Percentiles rank a stretch among this genome's conserved stretches.
phyloP scores from a whole-genome alignment of 2,797 vertebrate genomes.

The Cottoperca gobio region DNA sequence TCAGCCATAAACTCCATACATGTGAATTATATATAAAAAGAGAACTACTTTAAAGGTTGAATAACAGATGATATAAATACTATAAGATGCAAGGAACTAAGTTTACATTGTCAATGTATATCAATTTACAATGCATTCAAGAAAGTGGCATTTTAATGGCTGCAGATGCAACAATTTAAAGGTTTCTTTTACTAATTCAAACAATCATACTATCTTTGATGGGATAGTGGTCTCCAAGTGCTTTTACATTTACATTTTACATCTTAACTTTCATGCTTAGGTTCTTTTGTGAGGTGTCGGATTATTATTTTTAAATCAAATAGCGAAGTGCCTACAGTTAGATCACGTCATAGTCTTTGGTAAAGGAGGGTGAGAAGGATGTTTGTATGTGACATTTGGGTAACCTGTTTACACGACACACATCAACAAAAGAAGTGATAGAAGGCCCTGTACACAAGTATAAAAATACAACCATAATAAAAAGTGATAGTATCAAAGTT shows the following conservation, averaged over 20 bases:
- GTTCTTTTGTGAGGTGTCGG: slow-evolving; percentile 25
- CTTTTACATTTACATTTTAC: slow-evolving; percentile 41
- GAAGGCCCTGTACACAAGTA: slow-evolving; percentile 66
- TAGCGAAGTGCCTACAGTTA: slow-evolving; percentile 33
- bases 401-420: slow-evolving; percentile 42
- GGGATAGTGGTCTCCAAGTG: slow-evolving; percentile 25
- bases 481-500: slow-evolving; percentile 73
- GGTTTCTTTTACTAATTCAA: slow-evolving; percentile 12
- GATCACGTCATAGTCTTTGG: slow-evolving; percentile 78
- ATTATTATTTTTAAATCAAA: slow-evolving; percentile 37
- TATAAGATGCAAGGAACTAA: slow-evolving; percentile 20
- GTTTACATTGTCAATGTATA: slow-evolving; percentile 20
- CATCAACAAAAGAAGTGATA: slow-evolving; percentile 43
- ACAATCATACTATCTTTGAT: slow-evolving; percentile 29
- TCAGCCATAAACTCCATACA: slow-evolving; percentile 27
- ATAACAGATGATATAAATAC: slow-evolving; percentile 46
- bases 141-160: slow-evolving; percentile 26
- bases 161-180: slow-evolving; percentile 8
- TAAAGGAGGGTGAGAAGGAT: slow-evolving; percentile 67
- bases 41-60: too few relatives aligned
- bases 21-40: too few relatives aligned
- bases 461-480: slow-evolving; percentile 72
- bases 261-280: slow-evolving; percentile 34
- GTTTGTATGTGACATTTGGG: slow-evolving; percentile 46
- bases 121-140: slow-evolving; percentile 54